phyloP scores from a whole-genome alignment of 2,113 vertebrate genomes.

The Egretta garzetta region DNA sequence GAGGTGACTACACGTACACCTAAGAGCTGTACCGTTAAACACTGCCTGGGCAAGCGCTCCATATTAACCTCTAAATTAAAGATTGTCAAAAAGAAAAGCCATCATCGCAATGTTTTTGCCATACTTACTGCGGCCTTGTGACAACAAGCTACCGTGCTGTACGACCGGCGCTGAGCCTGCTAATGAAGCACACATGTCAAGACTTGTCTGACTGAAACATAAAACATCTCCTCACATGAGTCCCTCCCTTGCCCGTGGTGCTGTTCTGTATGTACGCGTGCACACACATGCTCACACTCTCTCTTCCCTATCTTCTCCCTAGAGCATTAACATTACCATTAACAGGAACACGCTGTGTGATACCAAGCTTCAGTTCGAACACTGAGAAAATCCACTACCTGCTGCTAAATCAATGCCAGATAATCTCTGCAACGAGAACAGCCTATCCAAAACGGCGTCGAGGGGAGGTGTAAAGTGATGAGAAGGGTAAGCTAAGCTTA shows the following conservation, averaged over 20 bases:
- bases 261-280: background rate
- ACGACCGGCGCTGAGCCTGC: background rate
- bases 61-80: background rate
- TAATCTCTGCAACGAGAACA: background rate
- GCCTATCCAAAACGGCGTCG: background rate
- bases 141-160: background rate
- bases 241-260: conserved; percentile 23
- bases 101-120: background rate
- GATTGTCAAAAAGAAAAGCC: background rate
- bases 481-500: background rate
- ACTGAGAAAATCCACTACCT: conserved; percentile 21
- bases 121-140: background rate
- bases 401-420: background rate
- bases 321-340: conserved; percentile 37
- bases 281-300: background rate
- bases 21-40: background rate
- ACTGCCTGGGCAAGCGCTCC: background rate
- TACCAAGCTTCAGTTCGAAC: background rate
- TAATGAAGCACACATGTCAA: conserved; percentile 39
- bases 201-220: conserved; percentile 45
- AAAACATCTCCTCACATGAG: conserved; percentile 4
- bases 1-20: background rate
- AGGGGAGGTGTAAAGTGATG: background rate
- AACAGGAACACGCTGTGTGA: conserved; percentile 16
- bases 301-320: background rate